Evolutionary conservation across 2,113 vertebrate genomes (phyloP).

Genomic region (Syrmaticus mikado): DNA sequence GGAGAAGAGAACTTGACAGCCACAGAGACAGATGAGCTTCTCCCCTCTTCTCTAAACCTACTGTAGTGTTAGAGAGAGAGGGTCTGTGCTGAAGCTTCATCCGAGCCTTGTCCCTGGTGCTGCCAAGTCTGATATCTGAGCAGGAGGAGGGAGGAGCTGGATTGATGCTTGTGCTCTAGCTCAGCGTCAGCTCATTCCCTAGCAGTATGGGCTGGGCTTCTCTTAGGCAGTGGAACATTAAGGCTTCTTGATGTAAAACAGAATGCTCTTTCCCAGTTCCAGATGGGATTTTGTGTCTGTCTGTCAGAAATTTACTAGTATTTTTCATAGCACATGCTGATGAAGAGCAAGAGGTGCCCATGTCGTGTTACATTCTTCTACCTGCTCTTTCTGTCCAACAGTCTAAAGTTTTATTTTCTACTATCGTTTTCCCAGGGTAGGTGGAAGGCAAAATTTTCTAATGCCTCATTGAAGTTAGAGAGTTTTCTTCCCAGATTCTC

Average conservation of each 20-base stretch:
- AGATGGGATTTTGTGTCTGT: background rate
- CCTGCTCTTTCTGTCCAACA: background rate
- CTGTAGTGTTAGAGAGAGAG: background rate
- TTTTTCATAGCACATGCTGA: background rate
- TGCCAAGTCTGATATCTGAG: conserved; percentile 32
- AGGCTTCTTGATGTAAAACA: background rate
- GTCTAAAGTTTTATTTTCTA: background rate
- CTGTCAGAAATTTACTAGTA: background rate
- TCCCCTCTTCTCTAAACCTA: background rate
- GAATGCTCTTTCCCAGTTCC: background rate
- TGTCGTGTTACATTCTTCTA: background rate
- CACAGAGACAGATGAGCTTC: background rate
- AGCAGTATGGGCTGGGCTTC: background rate
- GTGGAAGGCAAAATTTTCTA: background rate
- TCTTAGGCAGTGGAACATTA: background rate
- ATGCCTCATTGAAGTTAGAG: too few relatives aligned
- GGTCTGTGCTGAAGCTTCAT: background rate
- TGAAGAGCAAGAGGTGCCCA: background rate
- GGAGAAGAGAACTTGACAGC: background rate
- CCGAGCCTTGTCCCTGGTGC: background rate
- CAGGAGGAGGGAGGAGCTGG: conserved; percentile 34
- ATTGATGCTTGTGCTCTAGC: conserved; percentile 21
- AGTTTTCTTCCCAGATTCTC: too few relatives aligned
- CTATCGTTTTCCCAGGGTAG: background rate
- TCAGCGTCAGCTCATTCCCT: conserved; percentile 45